A percentile compares a stretch with the other conserved stretches of the same genome.
Evolutionary conservation across 2,797 vertebrate species (phyloP).

Genomic region (Chromis chromis): DNA sequence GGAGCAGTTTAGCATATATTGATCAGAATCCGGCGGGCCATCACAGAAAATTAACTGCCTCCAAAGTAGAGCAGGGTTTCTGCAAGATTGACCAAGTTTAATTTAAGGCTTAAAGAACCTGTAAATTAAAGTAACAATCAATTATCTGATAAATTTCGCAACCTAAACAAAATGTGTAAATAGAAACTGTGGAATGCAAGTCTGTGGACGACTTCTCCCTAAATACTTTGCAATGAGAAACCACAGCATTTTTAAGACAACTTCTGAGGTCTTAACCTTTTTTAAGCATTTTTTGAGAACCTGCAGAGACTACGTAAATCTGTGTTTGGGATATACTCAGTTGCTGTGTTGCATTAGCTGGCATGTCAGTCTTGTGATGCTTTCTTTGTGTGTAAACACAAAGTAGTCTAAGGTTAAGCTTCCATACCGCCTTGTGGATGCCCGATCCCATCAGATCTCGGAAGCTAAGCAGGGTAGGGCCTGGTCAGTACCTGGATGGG

Average conservation of each 20-base stretch:
- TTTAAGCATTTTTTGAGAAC: neutral
- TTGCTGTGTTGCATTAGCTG: neutral
- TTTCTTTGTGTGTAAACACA: constrained; percentile 1
- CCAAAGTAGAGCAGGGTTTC: constrained; percentile 30
- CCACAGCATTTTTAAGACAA: no score
- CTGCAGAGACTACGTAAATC: neutral
- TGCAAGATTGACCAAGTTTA: constrained; percentile 19
- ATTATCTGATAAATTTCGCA: constrained; percentile 30
- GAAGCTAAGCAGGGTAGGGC: no score
- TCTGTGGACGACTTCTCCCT: neutral
- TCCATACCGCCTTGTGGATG: no score
- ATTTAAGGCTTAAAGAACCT: constrained; percentile 52
- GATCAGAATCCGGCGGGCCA: constrained; percentile 52
- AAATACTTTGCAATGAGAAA: neutral
- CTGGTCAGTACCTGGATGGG: no score
- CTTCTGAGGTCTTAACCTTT: neutral
- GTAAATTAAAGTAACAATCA: constrained; percentile 28
- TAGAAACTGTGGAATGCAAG: constrained; percentile 2
- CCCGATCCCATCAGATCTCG: no score
- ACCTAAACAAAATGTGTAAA: constrained; percentile 41
- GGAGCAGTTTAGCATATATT: constrained; percentile 61
- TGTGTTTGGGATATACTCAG: neutral
- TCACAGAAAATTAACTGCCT: constrained; percentile 64
- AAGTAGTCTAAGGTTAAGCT: neutral
- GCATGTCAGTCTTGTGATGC: neutral